These are phyloP conservation scores for Panagrolaimus sp. DNA, from an alignment of 1,140 invertebrate species.

Conservation along the genomic window DNA sequence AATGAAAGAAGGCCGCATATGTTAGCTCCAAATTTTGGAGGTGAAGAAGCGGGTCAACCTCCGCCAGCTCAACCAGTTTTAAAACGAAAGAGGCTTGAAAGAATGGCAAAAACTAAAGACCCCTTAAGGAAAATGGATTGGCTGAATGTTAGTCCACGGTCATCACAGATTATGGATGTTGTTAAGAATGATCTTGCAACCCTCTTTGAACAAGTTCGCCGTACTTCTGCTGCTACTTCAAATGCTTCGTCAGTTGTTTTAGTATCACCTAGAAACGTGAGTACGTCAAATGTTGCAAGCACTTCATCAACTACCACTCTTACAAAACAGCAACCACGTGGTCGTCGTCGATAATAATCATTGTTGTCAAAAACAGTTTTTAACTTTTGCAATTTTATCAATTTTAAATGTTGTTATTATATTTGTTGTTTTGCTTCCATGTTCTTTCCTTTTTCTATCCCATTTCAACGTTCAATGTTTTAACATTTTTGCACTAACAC, in stretches of 20 bases:
- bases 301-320: background rate
- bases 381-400: conserved; percentile 2
- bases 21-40: background rate
- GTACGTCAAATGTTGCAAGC: conserved; percentile 17
- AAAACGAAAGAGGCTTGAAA: conserved; percentile 45
- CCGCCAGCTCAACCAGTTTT: conserved; percentile 35
- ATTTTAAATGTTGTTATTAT: background rate
- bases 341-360: background rate
- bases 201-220: conserved; percentile 31
- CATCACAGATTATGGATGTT: conserved; percentile 29
- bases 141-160: conserved; percentile 50
- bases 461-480: no score
- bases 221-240: background rate
- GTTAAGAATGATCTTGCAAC: conserved; percentile 34
- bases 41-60: background rate
- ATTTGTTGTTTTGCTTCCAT: background rate
- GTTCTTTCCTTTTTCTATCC: no score
- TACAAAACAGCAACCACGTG: background rate
- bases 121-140: conserved; percentile 47
- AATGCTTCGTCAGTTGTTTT: conserved; percentile 36
- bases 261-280: conserved; percentile 43
- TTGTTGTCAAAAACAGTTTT: background rate
- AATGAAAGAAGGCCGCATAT: background rate
- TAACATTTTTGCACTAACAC: no score
- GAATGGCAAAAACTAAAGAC: conserved; percentile 37